Evolutionary conservation across 2,888 invertebrate genomes (phyloP).

Genomic region (Metacarcinus magister): DNA sequence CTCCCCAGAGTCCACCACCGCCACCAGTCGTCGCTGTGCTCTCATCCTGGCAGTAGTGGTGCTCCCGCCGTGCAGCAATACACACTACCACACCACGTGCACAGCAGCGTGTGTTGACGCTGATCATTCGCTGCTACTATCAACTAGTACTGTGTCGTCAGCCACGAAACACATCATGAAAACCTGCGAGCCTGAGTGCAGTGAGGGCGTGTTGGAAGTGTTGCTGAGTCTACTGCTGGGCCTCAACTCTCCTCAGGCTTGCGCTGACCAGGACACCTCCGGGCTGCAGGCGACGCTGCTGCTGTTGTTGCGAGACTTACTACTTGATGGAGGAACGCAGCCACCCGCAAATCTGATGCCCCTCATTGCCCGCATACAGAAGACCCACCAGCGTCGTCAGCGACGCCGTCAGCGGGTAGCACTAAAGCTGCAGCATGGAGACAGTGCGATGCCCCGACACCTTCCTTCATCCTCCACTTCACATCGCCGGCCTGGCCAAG

Average conservation of each 20-base stretch:
- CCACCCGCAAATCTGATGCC: slow-evolving; percentile 48
- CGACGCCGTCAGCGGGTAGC: slow-evolving; percentile 65
- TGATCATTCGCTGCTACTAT: background rate
- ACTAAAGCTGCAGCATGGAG: background rate
- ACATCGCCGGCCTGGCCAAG: background rate
- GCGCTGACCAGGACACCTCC: background rate
- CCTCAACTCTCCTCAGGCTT: background rate
- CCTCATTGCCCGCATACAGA: slow-evolving; percentile 48
- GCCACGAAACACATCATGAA: background rate
- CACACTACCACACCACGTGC: background rate
- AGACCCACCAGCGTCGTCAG: slow-evolving; percentile 54
- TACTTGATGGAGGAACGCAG: slow-evolving; percentile 65
- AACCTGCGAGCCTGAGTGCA: background rate
- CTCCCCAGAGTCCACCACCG: background rate
- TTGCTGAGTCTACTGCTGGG: slow-evolving; percentile 64
- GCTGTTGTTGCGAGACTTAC: slow-evolving; percentile 56
- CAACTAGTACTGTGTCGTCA: background rate
- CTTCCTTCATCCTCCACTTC: background rate
- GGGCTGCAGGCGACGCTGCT: slow-evolving; percentile 64
- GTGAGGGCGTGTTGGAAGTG: slow-evolving; percentile 52
- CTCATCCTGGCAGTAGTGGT: background rate
- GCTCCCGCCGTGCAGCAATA: background rate
- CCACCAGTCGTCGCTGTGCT: background rate
- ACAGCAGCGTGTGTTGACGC: background rate
- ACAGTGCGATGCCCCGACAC: background rate